phyloP scores from a whole-genome alignment of 2,888 invertebrate genomes.

The Euplexia lucipara region DNA sequence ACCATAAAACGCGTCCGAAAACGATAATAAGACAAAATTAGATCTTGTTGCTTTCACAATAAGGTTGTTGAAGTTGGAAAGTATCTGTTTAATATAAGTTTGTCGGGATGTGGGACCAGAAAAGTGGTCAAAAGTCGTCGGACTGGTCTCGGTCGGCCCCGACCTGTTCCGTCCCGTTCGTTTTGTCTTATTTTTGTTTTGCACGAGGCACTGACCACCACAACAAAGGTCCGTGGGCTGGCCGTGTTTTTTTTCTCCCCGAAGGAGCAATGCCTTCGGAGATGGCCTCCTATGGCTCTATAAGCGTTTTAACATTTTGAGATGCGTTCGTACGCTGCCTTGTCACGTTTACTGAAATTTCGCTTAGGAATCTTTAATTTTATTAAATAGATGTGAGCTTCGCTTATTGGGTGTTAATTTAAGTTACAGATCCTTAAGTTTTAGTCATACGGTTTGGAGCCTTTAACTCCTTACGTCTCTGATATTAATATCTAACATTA shows the following conservation, averaged over 20 bases:
- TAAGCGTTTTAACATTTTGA: constrained; percentile 65
- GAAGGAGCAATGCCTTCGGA: constrained; percentile 78
- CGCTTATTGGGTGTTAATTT: constrained; percentile 37
- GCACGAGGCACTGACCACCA: constrained; percentile 90
- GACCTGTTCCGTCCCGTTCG: constrained; percentile 84
- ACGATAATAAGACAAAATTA: constrained; percentile 39
- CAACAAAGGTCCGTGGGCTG: constrained; percentile 88
- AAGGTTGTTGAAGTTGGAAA: constrained; percentile 58
- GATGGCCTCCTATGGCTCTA: constrained; percentile 60
- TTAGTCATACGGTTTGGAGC: neutral
- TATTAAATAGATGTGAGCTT: constrained; percentile 29
- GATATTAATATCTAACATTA: constrained; percentile 1
- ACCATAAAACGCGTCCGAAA: constrained; percentile 28
- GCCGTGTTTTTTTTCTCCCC: constrained; percentile 74
- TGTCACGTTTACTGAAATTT: constrained; percentile 52
- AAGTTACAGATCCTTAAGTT: constrained; percentile 18
- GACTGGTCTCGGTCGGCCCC: constrained; percentile 82
- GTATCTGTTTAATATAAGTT: constrained; percentile 57
- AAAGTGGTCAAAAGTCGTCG: constrained; percentile 81
- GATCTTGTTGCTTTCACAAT: constrained; percentile 57
- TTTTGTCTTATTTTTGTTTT: constrained; percentile 89
- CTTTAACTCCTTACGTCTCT: neutral
- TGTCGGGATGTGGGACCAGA: constrained; percentile 74
- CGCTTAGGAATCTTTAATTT: constrained; percentile 46
- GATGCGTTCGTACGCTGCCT: constrained; percentile 46